Percentiles rank a stretch among this genome's conserved stretches.
phyloP scores from a whole-genome alignment of 2,797 vertebrate genomes.

The Picus viridis region DNA sequence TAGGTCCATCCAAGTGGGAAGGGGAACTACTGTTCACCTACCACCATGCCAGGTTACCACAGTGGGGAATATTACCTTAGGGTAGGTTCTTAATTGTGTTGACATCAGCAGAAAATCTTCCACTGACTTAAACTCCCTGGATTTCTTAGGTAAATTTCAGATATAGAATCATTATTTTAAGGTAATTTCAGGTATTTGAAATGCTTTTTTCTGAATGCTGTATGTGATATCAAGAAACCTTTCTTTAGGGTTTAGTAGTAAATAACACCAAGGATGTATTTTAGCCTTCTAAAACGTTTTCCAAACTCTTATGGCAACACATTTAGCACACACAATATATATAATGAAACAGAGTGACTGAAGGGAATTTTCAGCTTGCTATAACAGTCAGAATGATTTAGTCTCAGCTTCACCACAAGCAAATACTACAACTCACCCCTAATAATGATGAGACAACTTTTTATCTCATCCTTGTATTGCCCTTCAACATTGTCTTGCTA shows the following conservation, averaged over 20 bases:
- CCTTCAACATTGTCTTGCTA: background rate
- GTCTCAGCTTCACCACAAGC: background rate
- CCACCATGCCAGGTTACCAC: background rate
- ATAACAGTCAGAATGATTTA: background rate
- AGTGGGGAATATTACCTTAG: background rate
- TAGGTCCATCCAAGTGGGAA: background rate
- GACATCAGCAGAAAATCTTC: background rate
- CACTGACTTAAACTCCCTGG: background rate
- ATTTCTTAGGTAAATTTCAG: background rate
- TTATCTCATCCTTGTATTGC: background rate
- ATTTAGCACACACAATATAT: background rate
- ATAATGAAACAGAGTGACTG: background rate
- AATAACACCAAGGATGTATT: background rate
- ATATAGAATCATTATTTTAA: background rate
- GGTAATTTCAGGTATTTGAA: background rate
- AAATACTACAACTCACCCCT: background rate
- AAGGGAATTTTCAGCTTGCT: background rate
- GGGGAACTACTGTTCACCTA: background rate
- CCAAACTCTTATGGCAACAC: background rate
- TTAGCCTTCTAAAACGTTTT: background rate
- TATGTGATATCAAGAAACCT: background rate
- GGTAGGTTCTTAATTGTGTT: background rate
- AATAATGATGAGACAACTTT: background rate
- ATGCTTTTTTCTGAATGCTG: background rate
- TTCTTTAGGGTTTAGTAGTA: background rate